Percentiles rank a stretch among this genome's conserved stretches.
phyloP scores from a whole-genome alignment of 2,113 vertebrate species.

The Scomber colias region DNA sequence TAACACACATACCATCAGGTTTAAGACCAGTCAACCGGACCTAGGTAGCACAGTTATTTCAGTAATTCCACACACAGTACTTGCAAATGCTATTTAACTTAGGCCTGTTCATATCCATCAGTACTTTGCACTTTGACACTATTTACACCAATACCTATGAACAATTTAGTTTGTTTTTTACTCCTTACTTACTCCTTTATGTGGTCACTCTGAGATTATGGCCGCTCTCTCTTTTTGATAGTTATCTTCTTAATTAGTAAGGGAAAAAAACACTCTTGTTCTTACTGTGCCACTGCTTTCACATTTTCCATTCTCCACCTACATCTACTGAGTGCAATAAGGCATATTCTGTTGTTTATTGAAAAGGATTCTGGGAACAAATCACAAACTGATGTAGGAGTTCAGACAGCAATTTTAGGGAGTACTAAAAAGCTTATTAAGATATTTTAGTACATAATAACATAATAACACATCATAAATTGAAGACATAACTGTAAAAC shows the following conservation, averaged over 20 bases:
- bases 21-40: conserved; percentile 48
- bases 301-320: not conserved
- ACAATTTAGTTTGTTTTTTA: not conserved
- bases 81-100: conserved; percentile 23
- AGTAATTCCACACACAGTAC: conserved; percentile 13
- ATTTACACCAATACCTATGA: not conserved
- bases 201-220: too few relatives aligned
- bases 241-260: conserved; percentile 19
- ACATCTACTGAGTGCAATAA: conserved; percentile 21
- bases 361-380: conserved; percentile 26
- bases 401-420: not conserved
- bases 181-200: not conserved
- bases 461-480: conserved; percentile 7
- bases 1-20: conserved; percentile 45
- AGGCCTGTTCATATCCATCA: conserved; percentile 11
- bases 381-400: not conserved
- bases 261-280: not conserved
- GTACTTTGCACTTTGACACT: not conserved
- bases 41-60: conserved; percentile 38
- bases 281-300: conserved; percentile 6
- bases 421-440: conserved; percentile 4
- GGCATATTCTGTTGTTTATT: conserved; percentile 11
- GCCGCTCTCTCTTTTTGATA: not conserved
- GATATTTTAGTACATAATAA: conserved; percentile 6
- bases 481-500: not conserved